A percentile compares a stretch with the other conserved stretches of the same genome.
phyloP scores from a whole-genome alignment of 2,113 vertebrate species.

The Tor tambroides region DNA sequence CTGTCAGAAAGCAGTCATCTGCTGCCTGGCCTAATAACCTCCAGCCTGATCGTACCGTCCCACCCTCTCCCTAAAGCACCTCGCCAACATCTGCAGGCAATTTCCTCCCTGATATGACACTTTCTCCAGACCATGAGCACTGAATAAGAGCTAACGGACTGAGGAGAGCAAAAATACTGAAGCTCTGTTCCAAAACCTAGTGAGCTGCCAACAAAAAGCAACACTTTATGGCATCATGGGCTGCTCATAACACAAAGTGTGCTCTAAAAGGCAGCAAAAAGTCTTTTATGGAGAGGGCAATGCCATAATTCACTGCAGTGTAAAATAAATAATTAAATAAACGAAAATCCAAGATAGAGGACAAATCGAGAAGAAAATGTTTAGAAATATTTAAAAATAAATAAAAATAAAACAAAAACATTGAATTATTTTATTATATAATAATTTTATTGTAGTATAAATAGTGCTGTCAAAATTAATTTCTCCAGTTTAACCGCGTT shows the following conservation, averaged over 20 bases:
- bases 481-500: too few species aligned
- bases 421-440: too few species aligned
- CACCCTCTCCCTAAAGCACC: constrained; percentile 60
- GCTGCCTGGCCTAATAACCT: constrained; percentile 69
- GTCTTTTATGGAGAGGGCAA: too few species aligned
- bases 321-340: too few species aligned
- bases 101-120: constrained; percentile 74
- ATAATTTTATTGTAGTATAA: too few species aligned
- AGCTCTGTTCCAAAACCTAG: constrained; percentile 9
- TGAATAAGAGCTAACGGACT: constrained; percentile 50
- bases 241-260: too few species aligned
- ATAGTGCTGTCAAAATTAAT: too few species aligned
- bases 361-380: too few species aligned
- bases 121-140: constrained; percentile 68
- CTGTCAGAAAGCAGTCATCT: constrained; percentile 64
- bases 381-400: too few species aligned
- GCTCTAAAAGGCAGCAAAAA: neutral
- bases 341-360: too few species aligned
- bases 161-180: neutral
- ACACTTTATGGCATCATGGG: neutral
- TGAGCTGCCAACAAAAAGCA: neutral
- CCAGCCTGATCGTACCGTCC: constrained; percentile 10
- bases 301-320: too few species aligned
- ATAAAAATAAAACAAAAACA: too few species aligned
- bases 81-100: constrained; percentile 74